Conservation (phyloP, 2,888 invertebrate species). For the Metalampra italica region DNA sequence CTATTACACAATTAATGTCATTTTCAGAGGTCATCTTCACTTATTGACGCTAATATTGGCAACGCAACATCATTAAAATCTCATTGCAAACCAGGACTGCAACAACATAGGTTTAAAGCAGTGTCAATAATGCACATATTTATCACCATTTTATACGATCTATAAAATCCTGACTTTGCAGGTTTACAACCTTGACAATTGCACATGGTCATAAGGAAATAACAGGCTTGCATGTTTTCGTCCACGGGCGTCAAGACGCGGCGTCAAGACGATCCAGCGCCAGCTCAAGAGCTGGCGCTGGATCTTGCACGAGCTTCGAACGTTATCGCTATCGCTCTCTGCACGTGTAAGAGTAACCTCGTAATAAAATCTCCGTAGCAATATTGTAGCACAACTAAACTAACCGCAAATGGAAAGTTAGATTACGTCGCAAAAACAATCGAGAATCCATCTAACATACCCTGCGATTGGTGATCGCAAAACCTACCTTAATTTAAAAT, state of each 20-base stretch:
- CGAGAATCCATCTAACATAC: not conserved
- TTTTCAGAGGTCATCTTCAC: constrained; percentile 7
- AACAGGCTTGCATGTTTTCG: not conserved
- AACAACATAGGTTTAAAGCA: too few relatives aligned
- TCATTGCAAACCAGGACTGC: not conserved
- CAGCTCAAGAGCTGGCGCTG: constrained; percentile 15
- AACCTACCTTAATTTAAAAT: too few relatives aligned
- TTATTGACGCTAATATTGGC: not conserved
- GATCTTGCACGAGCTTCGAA: constrained; percentile 49
- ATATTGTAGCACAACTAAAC: not conserved
- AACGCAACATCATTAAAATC: not conserved
- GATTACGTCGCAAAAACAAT: not conserved
- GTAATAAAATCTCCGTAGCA: constrained; percentile 23
- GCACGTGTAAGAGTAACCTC: constrained; percentile 42
- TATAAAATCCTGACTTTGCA: not conserved
- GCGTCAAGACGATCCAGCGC: not conserved
- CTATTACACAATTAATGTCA: constrained; percentile 5
- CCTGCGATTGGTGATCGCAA: too few relatives aligned
- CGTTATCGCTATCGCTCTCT: constrained; percentile 30
- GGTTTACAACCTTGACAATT: constrained; percentile 14
- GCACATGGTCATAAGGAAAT: constrained; percentile 22
- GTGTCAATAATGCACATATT: too few relatives aligned
- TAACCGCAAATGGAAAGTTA: not conserved
- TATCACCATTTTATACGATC: not conserved
- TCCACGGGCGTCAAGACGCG: too few relatives aligned